Evolutionary conservation across 2,888 invertebrate species (phyloP), one percentile per base, ranked within the genome.

Genomic region (Masnerella sp.): DNA sequence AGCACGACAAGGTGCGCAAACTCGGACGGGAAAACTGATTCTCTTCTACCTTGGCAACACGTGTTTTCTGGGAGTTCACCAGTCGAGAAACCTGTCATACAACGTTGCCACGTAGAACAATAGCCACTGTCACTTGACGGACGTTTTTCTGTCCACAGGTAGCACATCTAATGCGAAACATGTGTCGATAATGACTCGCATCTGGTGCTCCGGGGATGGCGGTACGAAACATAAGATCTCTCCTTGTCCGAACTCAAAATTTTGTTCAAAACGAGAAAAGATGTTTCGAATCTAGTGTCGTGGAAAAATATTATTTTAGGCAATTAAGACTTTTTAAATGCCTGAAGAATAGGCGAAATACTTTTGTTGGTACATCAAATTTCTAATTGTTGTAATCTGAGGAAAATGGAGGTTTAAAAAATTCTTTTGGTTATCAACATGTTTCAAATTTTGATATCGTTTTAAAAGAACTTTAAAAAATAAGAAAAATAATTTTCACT

Each of bases 121-220:
- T 62, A 42, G 5, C 14, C 11, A 22, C n/a, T 34, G 25, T 42
- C 28, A 12, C 18, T 32, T 51, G 34, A 51, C 11, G 22, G 51
- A 47, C 49, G 11, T 47, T 61, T 62, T 45, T 34, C 36, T 30
- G n/a, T 36, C n/a, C 43, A 38, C 64, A 64, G 64, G 64, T 64
- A 64, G 52, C 54, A 28, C 36, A 17, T 45, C 30, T 64, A 64
- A 64, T 54, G 36, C 38, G 64, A 64, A 64, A 64, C 64, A 64
- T 54, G 45, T 64, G 64, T 45, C 8, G 25, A 20, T 38, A 9
- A 38, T 9, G 25, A 49, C 2, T 38, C 38, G 4, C 61, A 61
- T 61, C 61, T 61, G 61, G 59, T 45, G 15, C 15, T 36, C 9
- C 14, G 36, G 11, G 15, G 18, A 8, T 32, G 14, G 14, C 9